A percentile compares a stretch with the other conserved stretches of the same genome.
These are phyloP conservation scores for Halictus ligatus DNA, from an alignment of 2,888 invertebrate genomes.

Conservation along the genomic window DNA sequence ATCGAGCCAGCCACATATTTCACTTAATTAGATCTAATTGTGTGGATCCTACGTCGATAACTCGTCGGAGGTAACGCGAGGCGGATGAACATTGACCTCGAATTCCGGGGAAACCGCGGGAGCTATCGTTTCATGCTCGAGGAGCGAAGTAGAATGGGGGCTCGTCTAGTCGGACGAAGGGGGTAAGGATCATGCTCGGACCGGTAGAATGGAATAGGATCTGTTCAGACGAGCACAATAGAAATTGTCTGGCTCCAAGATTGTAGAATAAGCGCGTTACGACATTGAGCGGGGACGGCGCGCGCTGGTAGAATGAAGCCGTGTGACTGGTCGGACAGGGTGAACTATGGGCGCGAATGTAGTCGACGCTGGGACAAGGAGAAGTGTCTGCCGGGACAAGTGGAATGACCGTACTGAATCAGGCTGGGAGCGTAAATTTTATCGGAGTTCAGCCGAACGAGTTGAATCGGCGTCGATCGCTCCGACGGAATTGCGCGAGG, in stretches of 20 bases:
- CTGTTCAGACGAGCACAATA: not conserved
- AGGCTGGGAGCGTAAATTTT: not conserved
- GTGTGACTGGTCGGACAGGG: not conserved
- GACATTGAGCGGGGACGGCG: not conserved
- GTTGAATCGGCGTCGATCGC: not conserved
- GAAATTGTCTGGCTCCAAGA: not conserved
- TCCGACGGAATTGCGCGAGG: not conserved
- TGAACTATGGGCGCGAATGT: not conserved
- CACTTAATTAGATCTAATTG: not conserved
- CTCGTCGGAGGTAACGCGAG: not conserved
- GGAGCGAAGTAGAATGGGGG: not conserved
- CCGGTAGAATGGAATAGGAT: not conserved
- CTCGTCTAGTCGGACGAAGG: not conserved
- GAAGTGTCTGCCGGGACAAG: not conserved
- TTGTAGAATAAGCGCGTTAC: conserved; percentile 6
- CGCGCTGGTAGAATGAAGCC: not conserved
- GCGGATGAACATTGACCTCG: not conserved
- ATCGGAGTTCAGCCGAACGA: not conserved
- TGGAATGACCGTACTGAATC: not conserved
- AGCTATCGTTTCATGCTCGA: not conserved
- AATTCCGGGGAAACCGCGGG: not conserved
- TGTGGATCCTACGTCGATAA: not conserved
- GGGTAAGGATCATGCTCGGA: not conserved
- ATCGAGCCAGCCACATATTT: not conserved
- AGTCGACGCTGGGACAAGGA: not conserved